Evolutionary conservation across 2,797 vertebrate genomes (phyloP).

Genomic region (Protonibea diacanthus): DNA sequence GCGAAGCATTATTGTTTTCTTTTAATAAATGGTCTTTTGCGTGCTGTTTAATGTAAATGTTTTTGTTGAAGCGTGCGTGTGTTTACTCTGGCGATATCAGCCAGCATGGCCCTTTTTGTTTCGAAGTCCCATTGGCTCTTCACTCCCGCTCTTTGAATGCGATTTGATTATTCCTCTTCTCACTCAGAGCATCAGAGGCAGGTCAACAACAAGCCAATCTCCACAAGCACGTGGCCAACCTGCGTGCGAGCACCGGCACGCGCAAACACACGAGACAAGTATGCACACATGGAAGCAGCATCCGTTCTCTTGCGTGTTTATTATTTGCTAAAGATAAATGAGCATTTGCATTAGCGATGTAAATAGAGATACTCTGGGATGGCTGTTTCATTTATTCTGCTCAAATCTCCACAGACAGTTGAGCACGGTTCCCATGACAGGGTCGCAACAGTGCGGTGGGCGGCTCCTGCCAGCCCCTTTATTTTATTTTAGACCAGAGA

Average conservation of each 20-base stretch:
- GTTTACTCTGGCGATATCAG: slow-evolving; percentile 69
- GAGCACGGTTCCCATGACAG: slow-evolving; percentile 86
- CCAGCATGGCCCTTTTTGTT: slow-evolving; percentile 65
- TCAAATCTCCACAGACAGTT: slow-evolving; percentile 79
- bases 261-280: neutral
- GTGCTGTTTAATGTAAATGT: slow-evolving; percentile 75
- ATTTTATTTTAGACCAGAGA: slow-evolving; percentile 86
- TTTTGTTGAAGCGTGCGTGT: slow-evolving; percentile 68
- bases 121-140: slow-evolving; percentile 67
- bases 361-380: slow-evolving; percentile 62
- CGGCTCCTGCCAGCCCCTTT: slow-evolving; percentile 76
- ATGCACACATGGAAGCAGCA: neutral
- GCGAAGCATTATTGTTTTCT: slow-evolving; percentile 74
- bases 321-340: slow-evolving; percentile 52
- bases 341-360: slow-evolving; percentile 52
- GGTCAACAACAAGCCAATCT: slow-evolving; percentile 48
- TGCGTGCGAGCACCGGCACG: neutral
- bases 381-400: slow-evolving; percentile 67
- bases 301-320: slow-evolving; percentile 31
- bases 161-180: slow-evolving; percentile 57
- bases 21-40: slow-evolving; percentile 79
- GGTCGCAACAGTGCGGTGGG: slow-evolving; percentile 77
- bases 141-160: slow-evolving; percentile 53
- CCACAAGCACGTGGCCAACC: slow-evolving; percentile 15
- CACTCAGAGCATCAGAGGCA: slow-evolving; percentile 27